Evolutionary conservation across 2,113 vertebrate species (phyloP), one percentile per base, ranked within the genome.

Genomic region (Stomatorhinus ivindoensis): DNA sequence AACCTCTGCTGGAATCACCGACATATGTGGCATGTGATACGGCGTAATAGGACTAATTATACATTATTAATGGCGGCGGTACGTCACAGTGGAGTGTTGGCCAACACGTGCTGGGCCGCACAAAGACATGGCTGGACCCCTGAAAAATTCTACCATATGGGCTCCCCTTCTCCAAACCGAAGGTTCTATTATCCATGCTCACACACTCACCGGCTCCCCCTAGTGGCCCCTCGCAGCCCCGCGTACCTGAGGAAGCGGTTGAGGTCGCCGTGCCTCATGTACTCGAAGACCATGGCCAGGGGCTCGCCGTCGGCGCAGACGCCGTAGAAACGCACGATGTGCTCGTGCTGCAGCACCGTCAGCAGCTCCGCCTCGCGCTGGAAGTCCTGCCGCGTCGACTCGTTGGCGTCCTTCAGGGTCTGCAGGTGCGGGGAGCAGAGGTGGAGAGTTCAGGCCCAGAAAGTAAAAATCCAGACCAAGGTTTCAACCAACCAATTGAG

Each of bases 261-360:
- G 91, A 99, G 97, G 95, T 98, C 98, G 0, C 98, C 98, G 0
- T 99, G 97, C 35, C 97, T 96, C 98, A 99, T 99, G 93, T 99
- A 99, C 91, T 99, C 98, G 0, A 99, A 99, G 94, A 99, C 96
- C 98, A 99, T 99, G 94, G 97, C 95, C 92, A 99, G 96, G 0
- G 97, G 97, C 58, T 98, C 96, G 2, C 97, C 97, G 44, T 99
- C 97, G 0, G 97, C 97, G 89, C 98, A 99, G 86, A 99, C 97
- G 0, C 98, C 98, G 0, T 99, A 99, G 93, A 99, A 99, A 1
- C 95, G 95, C 47, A 99, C 98, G 0, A 99, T 97, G 95, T 99
- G 97, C 86, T 97, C 94, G 48, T 99, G 98, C 88, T 96, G 98
- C 19, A 99, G 95, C 91, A 98, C 93, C 0, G 98, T 99, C 91